A percentile compares a stretch with the other conserved stretches of the same genome.
Conservation (phyloP, 2,113 vertebrate species). For the Pogonocichla stellata region DNA sequence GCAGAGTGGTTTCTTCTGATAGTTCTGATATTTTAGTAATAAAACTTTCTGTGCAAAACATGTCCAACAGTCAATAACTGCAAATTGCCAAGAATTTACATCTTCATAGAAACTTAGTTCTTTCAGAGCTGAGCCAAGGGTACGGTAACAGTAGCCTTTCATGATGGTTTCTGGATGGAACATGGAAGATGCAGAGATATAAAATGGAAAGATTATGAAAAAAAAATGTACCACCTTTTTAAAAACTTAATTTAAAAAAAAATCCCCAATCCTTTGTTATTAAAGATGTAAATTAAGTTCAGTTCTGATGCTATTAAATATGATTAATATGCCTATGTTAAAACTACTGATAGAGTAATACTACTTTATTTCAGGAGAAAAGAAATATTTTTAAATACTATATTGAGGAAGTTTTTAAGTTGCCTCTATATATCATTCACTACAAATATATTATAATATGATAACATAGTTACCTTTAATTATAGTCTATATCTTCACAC, state of each 20-base stretch:
- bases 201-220: background rate
- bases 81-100: background rate
- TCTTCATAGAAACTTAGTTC: background rate
- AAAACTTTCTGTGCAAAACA: background rate
- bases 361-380: background rate
- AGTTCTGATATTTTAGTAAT: background rate
- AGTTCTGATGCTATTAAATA: background rate
- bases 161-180: background rate
- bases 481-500: background rate
- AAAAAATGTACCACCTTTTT: background rate
- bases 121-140: background rate
- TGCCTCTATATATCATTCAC: background rate
- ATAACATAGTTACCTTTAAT: conserved; percentile 3
- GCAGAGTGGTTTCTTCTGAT: background rate
- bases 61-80: background rate
- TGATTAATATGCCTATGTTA: background rate
- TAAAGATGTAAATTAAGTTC: background rate
- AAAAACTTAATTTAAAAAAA: background rate
- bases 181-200: background rate
- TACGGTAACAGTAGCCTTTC: background rate
- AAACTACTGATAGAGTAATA: background rate
- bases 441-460: background rate
- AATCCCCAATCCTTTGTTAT: background rate
- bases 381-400: background rate
- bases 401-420: background rate